Evolutionary conservation across 2,888 invertebrate species (phyloP).

Genomic region (Lamproptera curius): DNA sequence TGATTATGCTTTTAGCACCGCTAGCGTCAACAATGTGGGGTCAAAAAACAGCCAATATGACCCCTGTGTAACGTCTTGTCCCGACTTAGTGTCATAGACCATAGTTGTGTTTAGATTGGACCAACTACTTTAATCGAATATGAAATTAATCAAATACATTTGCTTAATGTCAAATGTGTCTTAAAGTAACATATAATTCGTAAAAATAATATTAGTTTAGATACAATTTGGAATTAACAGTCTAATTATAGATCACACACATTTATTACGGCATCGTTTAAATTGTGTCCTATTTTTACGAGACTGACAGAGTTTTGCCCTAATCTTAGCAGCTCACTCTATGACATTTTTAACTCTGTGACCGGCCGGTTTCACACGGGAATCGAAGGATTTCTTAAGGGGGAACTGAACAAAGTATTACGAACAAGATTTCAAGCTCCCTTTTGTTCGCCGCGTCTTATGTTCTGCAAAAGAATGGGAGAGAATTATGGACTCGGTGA

Average conservation of each 20-base stretch:
- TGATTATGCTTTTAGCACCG: slow-evolving; percentile 41
- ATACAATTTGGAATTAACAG: no score
- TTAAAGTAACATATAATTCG: no score
- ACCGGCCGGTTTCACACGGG: slow-evolving; percentile 62
- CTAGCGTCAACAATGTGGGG: slow-evolving; percentile 50
- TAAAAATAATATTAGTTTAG: no score
- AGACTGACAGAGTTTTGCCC: no score
- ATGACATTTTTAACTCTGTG: slow-evolving; percentile 27
- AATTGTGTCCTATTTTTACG: no score
- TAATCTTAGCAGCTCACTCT: no score
- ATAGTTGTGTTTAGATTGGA: not conserved
- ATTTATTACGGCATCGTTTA: no score
- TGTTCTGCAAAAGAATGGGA: not conserved
- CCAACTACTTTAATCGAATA: no score
- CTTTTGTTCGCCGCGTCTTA: slow-evolving; percentile 16
- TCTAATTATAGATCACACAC: no score
- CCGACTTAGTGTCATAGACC: slow-evolving; percentile 28
- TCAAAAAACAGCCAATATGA: slow-evolving; percentile 52
- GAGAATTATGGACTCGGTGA: no score
- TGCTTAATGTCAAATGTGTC: no score
- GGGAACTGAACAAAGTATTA: slow-evolving; percentile 44
- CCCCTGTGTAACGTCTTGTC: slow-evolving; percentile 58
- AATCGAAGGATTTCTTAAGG: slow-evolving; percentile 63
- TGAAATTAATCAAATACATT: no score
- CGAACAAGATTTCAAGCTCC: slow-evolving; percentile 30